A percentile compares a stretch with the other conserved stretches of the same genome.
Conservation (phyloP, 2,888 invertebrate species). For the Diadegma fenestrale region DNA sequence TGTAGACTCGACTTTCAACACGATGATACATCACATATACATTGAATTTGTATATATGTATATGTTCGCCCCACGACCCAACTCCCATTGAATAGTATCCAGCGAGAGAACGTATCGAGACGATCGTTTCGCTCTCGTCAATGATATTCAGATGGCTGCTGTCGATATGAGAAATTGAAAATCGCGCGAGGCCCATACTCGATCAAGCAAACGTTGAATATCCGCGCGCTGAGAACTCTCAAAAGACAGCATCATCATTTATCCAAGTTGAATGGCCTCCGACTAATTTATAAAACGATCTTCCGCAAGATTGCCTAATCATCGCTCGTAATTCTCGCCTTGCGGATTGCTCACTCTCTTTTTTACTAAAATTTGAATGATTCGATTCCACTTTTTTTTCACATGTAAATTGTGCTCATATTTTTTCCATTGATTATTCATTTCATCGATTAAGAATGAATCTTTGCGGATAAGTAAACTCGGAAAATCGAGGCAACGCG, state of each 20-base stretch:
- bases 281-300: slow-evolving; percentile 50
- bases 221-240: slow-evolving; percentile 26
- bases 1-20: slow-evolving; percentile 47
- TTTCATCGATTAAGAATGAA: not conserved
- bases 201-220: slow-evolving; percentile 32
- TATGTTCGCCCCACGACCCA: slow-evolving; percentile 9
- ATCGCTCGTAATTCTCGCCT: slow-evolving; percentile 59
- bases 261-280: slow-evolving; percentile 39
- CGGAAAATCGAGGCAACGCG: not conserved
- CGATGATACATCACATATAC: slow-evolving; percentile 54
- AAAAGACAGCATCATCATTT: slow-evolving; percentile 46
- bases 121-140: slow-evolving; percentile 64
- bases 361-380: slow-evolving; percentile 7
- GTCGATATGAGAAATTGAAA: slow-evolving; percentile 73
- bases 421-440: not conserved
- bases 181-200: slow-evolving; percentile 49
- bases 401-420: not conserved
- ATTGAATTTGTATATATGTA: not conserved
- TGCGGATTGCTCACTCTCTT: slow-evolving; percentile 39
- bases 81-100: slow-evolving; percentile 45
- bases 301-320: slow-evolving; percentile 51
- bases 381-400: not conserved
- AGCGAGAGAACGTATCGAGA: slow-evolving; percentile 59
- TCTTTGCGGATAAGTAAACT: too few species aligned
- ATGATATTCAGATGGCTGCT: slow-evolving; percentile 71